Percentiles rank a stretch among this genome's conserved stretches.
Evolutionary conservation across 2,797 vertebrate genomes (phyloP).

Genomic region (Centroberyx gerrardi): DNA sequence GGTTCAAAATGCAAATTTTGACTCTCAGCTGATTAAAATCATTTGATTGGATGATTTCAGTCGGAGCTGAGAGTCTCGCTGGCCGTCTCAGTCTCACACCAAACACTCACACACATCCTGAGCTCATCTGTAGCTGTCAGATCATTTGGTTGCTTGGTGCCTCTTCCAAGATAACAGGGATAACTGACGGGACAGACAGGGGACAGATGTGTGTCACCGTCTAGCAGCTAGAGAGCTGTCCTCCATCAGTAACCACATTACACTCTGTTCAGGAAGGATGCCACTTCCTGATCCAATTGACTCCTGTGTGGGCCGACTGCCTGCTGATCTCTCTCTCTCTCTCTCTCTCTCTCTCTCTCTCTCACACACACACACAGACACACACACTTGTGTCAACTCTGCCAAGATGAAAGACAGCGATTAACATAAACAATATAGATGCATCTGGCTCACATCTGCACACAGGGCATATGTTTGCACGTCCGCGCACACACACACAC

Average conservation of each 20-base stretch:
- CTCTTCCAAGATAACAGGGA: not conserved
- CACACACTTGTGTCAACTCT: constrained; percentile 25
- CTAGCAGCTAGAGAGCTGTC: constrained; percentile 24
- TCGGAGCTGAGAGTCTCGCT: too few species aligned
- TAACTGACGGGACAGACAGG: not conserved
- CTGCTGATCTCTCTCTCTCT: constrained; percentile 25
- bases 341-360: not conserved
- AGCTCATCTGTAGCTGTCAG: too few species aligned
- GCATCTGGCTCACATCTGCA: constrained; percentile 58
- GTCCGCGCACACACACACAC: not conserved
- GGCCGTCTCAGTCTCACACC: too few species aligned
- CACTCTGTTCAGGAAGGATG: constrained; percentile 52
- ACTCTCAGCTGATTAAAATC: too few species aligned
- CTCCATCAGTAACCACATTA: constrained; percentile 52
- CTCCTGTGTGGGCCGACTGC: constrained; percentile 47
- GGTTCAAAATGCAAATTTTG: too few species aligned
- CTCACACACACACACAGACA: not conserved
- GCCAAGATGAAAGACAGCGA: constrained; percentile 28
- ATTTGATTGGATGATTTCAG: too few species aligned
- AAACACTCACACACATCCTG: too few species aligned
- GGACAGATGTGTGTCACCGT: not conserved
- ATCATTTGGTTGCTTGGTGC: not conserved
- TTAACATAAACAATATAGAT: constrained; percentile 49
- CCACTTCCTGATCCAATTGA: constrained; percentile 63
- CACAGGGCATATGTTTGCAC: not conserved